Evolutionary conservation across 2,888 invertebrate genomes (phyloP).

Genomic region (Dryocosmus kuriphilus): DNA sequence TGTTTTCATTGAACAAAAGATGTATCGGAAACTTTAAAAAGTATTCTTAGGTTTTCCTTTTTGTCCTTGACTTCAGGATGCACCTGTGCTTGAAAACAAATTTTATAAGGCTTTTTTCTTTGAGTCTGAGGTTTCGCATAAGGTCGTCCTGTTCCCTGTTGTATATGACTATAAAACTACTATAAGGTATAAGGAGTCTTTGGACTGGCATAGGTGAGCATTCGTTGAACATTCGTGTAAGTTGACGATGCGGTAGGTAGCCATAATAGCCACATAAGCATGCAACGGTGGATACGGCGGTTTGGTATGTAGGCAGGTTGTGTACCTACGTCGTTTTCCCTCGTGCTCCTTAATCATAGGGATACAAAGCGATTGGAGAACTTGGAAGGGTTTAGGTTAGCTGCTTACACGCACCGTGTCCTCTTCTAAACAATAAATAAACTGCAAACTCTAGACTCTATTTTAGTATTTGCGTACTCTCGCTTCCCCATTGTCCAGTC

Average conservation of each 20-base stretch:
- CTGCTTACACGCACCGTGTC: constrained; percentile 41
- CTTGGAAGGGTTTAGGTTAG: constrained; percentile 51
- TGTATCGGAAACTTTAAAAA: too few species aligned
- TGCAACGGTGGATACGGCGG: constrained; percentile 24
- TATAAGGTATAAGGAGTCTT: constrained; percentile 1
- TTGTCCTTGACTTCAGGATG: not conserved
- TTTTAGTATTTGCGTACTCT: constrained; percentile 23
- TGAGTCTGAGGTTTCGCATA: not conserved
- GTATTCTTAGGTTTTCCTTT: not conserved
- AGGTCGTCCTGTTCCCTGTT: not conserved
- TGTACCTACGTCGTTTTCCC: constrained; percentile 54
- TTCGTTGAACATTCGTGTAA: constrained; percentile 49
- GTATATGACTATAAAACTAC: not conserved
- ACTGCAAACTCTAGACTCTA: constrained; percentile 29
- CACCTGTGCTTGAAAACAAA: not conserved
- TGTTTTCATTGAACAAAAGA: too few species aligned
- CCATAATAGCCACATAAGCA: not conserved
- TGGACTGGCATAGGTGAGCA: constrained; percentile 14
- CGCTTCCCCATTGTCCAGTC: constrained; percentile 8
- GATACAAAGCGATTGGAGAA: constrained; percentile 51
- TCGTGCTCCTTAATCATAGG: constrained; percentile 60
- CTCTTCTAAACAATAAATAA: constrained; percentile 32
- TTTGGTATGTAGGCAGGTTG: constrained; percentile 37
- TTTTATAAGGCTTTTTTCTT: not conserved
- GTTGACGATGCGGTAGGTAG: constrained; percentile 60